Evolutionary conservation across 2,113 vertebrate genomes (phyloP), one percentile per base, ranked within the genome.

Genomic region (Deroptyus accipitrinus): DNA sequence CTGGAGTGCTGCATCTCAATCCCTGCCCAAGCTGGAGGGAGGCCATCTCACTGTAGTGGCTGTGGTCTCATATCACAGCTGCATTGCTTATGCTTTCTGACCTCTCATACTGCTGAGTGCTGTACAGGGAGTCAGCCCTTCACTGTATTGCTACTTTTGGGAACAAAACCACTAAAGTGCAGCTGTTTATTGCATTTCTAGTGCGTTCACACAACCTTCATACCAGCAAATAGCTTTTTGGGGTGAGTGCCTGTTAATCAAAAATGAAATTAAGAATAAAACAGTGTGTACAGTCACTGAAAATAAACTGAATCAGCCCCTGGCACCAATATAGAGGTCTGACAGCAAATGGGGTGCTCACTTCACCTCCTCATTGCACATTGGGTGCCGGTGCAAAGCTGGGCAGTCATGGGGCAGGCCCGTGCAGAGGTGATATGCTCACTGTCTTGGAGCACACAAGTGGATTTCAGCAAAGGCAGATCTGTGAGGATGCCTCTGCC

Each of bases 361-460:
- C 28, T 10, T 64, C 11, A 39, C 7, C 13, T 48, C 22, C 51
- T 19, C 24, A 10, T 20, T 5, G 3, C 3, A 2, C 2, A 4
- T 6, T 35, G 22, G 35, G 41, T 78, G 55, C 31, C 66, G 67
- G 61, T 11, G 8, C 54, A 63, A 25, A 63, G 46, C 30, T 1
- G 2, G 11, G 27, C 37, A 74, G 35, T 1, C 9, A 64, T 17
- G 35, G 46, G 20, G 54, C 0, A 69, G 19, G 41, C 51, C n/a
- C 3, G 0, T 1, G 24, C 33, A 23, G 52, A 62, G 17, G 44
- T 46, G 64, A 64, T 23, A 13, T 0, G 0, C 13, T 28, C 48
- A 2, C 1, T 2, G 30, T 6, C 55, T 25, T 24, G 24, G 13
- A 46, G 17, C 10, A 44, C 3, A 54, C 0, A 1, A 3, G 3